Evolutionary conservation across 2,888 invertebrate genomes (phyloP).

Genomic region (Clunio marinus): DNA sequence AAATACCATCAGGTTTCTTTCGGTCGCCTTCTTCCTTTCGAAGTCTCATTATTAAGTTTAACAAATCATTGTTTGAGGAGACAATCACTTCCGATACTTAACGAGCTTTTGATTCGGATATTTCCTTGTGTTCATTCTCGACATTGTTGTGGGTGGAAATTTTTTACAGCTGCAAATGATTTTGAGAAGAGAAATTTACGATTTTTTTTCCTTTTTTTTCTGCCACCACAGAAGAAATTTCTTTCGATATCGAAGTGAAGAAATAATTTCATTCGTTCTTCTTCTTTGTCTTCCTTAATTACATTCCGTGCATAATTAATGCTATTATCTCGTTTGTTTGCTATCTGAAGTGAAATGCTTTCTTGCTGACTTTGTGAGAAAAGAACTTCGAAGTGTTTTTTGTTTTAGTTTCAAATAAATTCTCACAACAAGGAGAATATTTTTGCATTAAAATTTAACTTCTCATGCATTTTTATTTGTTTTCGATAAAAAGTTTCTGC

Average conservation of each 20-base stretch:
- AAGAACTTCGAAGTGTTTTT: no score
- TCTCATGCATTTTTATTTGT: not conserved
- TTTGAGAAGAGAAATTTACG: no score
- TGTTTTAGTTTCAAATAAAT: not conserved
- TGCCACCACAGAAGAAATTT: no score
- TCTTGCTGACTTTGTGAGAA: constrained; percentile 1
- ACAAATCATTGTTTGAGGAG: no score
- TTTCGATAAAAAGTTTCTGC: not conserved
- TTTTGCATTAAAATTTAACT: constrained; percentile 8
- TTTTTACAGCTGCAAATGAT: not conserved
- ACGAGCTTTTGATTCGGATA: constrained; percentile 21
- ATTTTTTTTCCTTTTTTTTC: no score
- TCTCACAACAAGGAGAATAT: not conserved
- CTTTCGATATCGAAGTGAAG: not conserved
- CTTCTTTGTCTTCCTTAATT: not conserved
- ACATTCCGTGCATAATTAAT: not conserved
- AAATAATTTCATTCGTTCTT: not conserved
- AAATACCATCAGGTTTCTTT: no score
- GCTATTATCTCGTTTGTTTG: not conserved
- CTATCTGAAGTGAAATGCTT: not conserved
- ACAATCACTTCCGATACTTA: not conserved
- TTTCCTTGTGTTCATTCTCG: not conserved
- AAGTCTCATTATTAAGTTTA: not conserved
- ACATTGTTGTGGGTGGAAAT: no score
- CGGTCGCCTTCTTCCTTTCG: no score